Base-by-base conservation (phyloP, 2,797 vertebrate species). In the Capromys pilorides region DNA sequence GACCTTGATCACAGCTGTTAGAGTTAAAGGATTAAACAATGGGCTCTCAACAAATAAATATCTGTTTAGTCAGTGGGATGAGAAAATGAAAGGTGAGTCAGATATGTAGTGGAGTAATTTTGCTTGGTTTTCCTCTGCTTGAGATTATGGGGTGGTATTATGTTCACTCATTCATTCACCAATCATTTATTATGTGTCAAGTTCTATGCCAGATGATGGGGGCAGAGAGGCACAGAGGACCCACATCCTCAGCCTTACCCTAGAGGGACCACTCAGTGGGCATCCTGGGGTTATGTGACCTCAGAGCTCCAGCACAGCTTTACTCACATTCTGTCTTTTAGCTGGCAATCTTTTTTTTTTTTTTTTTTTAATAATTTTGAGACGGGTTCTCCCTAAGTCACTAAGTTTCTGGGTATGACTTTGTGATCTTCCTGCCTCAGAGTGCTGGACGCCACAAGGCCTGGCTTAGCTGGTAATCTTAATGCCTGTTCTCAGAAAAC, bases 1-100 rank as follows among this genome's bases (percentile, higher is more conserved):
- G 28, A 79, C 92, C 91, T 64, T 80, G 75, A 90, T 93, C 92
- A 90, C 88, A 90, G 94, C 91, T 93, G 89, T 94, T 93, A 62
- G 9, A 21, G 57, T 67, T 77, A 80, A 94, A 92, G 77, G 39
- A 59, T 88, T 77, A 77, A 84, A 92, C 82, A 87, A 51, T 80
- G 88, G 81, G n/a, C 82, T 96, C 57, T 62, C 73, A 94, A 92
- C 62, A 90, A 86, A 51, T 51, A 86, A 69, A 33, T 78, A 90
- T 88, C 86, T 92, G 86, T 93, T 94, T 88, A 92, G 89, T 95
- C 81, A 31, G 84, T 78, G 59, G 67, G 24, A 62, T 22, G 71
- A 88, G 91, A 84, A 90, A 90, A 86, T 80, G 26, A 85, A 91
- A 91, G 69, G 91, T 94, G 88, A 79, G 78, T 69, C 28, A 86